Conservation (phyloP, 2,797 vertebrate species). For the Tokudaia tokunoshimensis region DNA sequence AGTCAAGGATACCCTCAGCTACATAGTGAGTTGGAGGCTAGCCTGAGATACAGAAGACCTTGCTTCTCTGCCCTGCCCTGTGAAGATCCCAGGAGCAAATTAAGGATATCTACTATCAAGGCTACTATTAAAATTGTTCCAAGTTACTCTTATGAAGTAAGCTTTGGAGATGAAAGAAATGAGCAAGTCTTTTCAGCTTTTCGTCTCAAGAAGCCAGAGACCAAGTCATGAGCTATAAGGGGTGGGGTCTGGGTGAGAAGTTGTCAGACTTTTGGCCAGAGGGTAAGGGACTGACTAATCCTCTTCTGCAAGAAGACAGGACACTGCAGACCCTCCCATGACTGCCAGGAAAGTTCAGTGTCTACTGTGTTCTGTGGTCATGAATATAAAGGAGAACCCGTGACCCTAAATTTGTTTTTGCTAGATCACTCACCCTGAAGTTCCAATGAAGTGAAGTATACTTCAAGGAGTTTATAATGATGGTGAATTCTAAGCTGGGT, state of each 20-base stretch:
- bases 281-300: neutral
- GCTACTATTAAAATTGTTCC: neutral
- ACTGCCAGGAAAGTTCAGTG: neutral
- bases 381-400: neutral
- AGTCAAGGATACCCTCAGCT: neutral
- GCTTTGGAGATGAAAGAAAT: neutral
- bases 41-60: neutral
- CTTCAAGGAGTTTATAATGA: neutral
- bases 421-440: neutral
- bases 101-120: neutral
- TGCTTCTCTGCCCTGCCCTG: neutral
- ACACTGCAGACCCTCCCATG: neutral
- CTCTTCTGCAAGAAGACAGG: neutral
- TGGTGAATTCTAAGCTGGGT: neutral
- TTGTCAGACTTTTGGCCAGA: conserved; percentile 16
- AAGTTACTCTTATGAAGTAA: neutral
- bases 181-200: neutral
- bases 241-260: neutral
- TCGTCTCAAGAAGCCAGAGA: neutral
- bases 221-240: neutral
- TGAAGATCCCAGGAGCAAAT: neutral
- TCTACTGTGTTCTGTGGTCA: neutral
- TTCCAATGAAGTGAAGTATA: neutral
- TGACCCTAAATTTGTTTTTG: neutral
- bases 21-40: neutral